Percentiles rank a stretch among this genome's conserved stretches.
phyloP scores from a whole-genome alignment of 2,113 vertebrate species.

The Leiothrix lutea region DNA sequence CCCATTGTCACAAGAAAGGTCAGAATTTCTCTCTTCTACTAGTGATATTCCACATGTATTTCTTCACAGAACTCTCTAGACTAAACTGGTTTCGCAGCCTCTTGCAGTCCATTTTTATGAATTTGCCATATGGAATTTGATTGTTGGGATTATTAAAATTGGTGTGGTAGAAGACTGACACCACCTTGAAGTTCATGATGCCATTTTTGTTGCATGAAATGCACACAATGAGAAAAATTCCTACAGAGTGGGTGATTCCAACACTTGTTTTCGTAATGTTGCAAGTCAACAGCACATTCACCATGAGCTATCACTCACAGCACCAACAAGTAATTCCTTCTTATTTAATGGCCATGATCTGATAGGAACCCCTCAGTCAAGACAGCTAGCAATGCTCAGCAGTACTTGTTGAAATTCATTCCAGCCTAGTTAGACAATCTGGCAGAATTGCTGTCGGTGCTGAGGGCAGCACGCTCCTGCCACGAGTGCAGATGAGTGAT shows the following conservation, averaged over 20 bases:
- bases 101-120: not conserved
- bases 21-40: not conserved
- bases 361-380: not conserved
- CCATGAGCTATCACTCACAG: not conserved
- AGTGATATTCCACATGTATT: rapidly evolving
- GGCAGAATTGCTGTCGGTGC: not conserved
- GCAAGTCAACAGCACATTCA: not conserved
- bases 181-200: not conserved
- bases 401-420: not conserved
- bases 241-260: not conserved
- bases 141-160: not conserved
- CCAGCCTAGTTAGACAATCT: not conserved
- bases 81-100: not conserved
- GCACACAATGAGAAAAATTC: not conserved
- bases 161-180: not conserved
- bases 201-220: not conserved
- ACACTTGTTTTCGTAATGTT: not conserved
- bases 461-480: not conserved
- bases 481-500: not conserved
- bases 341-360: not conserved
- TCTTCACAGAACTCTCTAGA: not conserved
- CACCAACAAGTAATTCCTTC: not conserved
- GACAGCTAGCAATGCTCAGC: not conserved
- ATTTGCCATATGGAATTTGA: not conserved
- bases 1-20: not conserved